phyloP scores from a whole-genome alignment of 2,888 invertebrate genomes.

The Apomyelois bistriatella region DNA sequence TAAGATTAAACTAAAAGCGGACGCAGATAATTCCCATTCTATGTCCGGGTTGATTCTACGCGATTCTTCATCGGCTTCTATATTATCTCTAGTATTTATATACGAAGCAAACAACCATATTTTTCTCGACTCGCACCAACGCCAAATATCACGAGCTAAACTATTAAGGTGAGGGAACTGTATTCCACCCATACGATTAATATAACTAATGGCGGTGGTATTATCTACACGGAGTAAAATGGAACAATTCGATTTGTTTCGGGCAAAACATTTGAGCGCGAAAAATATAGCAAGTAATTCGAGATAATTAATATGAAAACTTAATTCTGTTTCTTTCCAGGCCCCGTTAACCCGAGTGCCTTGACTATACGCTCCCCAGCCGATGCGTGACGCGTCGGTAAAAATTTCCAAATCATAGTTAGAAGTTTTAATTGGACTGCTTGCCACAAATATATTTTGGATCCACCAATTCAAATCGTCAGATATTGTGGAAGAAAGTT shows the following conservation, averaged over 20 bases:
- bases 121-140: too few species aligned
- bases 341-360: background rate
- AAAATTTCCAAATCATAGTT: background rate
- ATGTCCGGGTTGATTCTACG: background rate
- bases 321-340: background rate
- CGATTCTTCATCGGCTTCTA: background rate
- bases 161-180: too few species aligned
- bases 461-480: background rate
- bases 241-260: background rate
- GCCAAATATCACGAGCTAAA: too few species aligned
- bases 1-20: background rate
- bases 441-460: background rate
- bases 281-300: background rate
- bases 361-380: background rate
- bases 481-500: background rate
- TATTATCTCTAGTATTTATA: background rate
- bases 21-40: background rate
- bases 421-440: background rate
- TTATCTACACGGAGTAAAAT: background rate
- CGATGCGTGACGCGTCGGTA: background rate
- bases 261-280: background rate
- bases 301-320: too few species aligned
- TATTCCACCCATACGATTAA: background rate
- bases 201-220: background rate
- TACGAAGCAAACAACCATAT: background rate